Conservation (phyloP, 2,113 vertebrate genomes). For the Aldabrachelys gigantea region DNA sequence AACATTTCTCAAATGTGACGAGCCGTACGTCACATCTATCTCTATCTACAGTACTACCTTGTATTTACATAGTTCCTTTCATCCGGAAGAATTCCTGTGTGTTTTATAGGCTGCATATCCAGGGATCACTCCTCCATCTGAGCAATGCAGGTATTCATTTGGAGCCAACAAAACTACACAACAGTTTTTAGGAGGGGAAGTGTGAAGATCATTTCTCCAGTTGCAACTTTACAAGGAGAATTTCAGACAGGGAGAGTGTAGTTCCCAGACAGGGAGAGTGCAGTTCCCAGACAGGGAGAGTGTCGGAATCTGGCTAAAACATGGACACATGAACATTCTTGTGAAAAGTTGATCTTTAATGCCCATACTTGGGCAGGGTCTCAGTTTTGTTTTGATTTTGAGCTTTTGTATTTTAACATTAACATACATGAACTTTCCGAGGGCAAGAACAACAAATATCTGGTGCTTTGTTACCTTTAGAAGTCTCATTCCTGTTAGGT, state of each 20-base stretch:
- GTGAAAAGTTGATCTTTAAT: neutral
- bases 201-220: neutral
- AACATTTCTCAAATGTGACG: conserved; percentile 16
- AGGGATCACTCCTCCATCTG: neutral
- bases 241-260: neutral
- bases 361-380: neutral
- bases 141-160: neutral
- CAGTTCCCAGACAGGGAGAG: too few relatives aligned
- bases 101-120: neutral
- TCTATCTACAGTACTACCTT: neutral
- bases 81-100: neutral
- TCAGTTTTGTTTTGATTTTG: neutral
- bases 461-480: neutral
- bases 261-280: too few relatives aligned
- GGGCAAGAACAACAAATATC: neutral
- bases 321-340: neutral
- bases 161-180: neutral
- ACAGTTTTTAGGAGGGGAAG: neutral
- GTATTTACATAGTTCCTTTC: neutral
- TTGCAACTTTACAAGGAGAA: neutral
- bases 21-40: neutral
- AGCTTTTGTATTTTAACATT: neutral
- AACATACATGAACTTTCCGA: neutral
- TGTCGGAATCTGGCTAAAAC: neutral
- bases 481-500: neutral